Base-by-base conservation (phyloP, 1,140 invertebrate species). In the Thaumetopoea pityocampa region DNA sequence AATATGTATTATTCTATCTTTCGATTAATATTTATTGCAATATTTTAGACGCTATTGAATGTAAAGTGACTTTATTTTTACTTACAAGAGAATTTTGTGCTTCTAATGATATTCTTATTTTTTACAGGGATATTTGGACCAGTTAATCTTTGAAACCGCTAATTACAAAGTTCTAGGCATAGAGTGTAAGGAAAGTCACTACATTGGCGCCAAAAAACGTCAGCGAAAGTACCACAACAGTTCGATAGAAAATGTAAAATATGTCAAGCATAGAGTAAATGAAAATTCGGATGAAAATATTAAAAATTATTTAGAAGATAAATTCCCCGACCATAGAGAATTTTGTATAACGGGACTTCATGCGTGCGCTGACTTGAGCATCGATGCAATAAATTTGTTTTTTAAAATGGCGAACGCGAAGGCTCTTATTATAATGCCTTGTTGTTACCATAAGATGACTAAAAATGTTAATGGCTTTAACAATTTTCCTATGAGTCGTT, bases 381-480 rank as follows among this genome's bases (percentile, higher is more conserved):
- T 93, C 5, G 88, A 88, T 11, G 89, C 92, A 10, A 87, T 94
- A 6, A 87, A 90, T 64, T 78, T 95, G 53, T 96, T 94, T 84
- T 53, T 88, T 7, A 78, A 88, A 51, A 88, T 92, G 74, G 61
- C 85, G 12, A 58, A 79, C 15, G 89, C 89, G 2, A 83, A 84
- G 30, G 73, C 87, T 9, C 56, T 95, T 6, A 87, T 92, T 23
- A 88, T 95, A 19, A 90, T 96, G 73, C 91, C 93, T 3, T 97
- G 95, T 64, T 97, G 95, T 58, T 96, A 96, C 64, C 94, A 96
- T 76, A 94, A 93, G 72, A 82, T 94, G 40, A 15, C 14, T 17
- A 22, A 55, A 27, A 35, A 50, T 10, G 15, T 24, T 7, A 50
- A 27, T 3, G 66, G 69, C 51, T 90, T 91, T 63, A 60, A 71